phyloP scores from a whole-genome alignment of 2,888 invertebrate genomes.

The Chrysina gloriosa region DNA sequence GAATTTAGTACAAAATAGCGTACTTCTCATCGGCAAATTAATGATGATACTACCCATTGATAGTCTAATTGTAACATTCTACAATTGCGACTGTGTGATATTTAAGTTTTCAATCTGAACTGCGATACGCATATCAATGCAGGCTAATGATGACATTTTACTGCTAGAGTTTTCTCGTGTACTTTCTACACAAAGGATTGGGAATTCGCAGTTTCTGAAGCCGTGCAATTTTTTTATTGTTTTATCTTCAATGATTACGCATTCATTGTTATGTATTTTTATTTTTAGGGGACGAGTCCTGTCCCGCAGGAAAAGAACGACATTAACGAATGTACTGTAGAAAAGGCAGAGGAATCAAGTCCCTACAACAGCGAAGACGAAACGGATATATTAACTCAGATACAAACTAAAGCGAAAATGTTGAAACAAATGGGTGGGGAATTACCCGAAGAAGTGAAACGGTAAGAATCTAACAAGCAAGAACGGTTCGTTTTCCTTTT shows the following conservation, averaged over 20 bases:
- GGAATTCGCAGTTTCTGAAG: conserved; percentile 63
- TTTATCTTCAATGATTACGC: neutral
- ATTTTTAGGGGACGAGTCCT: neutral
- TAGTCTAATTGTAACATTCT: neutral
- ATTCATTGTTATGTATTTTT: neutral
- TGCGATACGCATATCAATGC: conserved; percentile 38
- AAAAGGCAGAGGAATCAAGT: neutral
- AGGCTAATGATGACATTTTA: conserved; percentile 59
- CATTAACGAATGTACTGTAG: neutral
- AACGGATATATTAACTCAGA: conserved; percentile 61
- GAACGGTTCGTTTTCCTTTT: too few species aligned
- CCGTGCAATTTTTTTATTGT: conserved; percentile 13
- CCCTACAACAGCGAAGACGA: conserved; percentile 59
- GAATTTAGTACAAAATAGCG: neutral
- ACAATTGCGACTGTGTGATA: conserved; percentile 47
- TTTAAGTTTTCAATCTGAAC: conserved; percentile 66
- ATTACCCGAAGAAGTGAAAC: conserved; percentile 59
- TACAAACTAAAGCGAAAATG: conserved; percentile 64
- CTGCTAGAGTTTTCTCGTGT: conserved; percentile 62
- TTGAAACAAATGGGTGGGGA: conserved; percentile 63
- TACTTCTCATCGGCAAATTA: neutral
- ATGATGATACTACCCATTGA: neutral
- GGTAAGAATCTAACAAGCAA: conserved; percentile 40
- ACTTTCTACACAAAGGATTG: conserved; percentile 46
- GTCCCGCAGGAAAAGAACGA: neutral